phyloP scores from a whole-genome alignment of 2,113 vertebrate genomes.

The Cichladusa arquata region DNA sequence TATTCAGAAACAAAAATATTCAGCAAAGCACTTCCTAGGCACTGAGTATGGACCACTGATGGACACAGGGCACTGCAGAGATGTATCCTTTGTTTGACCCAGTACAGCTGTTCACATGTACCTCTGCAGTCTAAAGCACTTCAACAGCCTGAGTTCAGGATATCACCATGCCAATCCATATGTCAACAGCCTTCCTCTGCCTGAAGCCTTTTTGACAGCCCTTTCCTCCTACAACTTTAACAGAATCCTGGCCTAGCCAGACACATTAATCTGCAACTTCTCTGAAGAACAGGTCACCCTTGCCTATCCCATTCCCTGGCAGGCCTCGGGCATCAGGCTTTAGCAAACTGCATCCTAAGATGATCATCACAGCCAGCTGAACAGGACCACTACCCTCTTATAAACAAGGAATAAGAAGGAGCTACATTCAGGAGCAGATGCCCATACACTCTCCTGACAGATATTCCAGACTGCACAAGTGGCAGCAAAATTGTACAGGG shows the following conservation, averaged over 20 bases:
- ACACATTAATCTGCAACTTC: not conserved
- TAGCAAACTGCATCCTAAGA: fast-evolving
- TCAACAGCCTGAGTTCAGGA: not conserved
- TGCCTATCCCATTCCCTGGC: not conserved
- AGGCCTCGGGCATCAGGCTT: not conserved
- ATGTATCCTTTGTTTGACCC: not conserved
- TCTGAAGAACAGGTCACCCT: not conserved
- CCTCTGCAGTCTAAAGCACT: not conserved
- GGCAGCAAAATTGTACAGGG: not conserved
- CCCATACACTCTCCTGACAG: not conserved
- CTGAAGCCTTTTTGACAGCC: not conserved
- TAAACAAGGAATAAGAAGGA: not conserved
- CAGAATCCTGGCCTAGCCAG: not conserved
- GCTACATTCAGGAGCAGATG: not conserved
- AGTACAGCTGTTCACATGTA: not conserved
- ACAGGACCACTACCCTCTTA: not conserved
- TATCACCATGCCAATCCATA: not conserved
- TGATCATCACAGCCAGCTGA: not conserved
- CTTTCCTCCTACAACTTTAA: not conserved
- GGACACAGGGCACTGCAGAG: not conserved
- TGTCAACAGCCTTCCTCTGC: not conserved
- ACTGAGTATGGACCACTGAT: fast-evolving
- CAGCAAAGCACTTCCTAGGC: not conserved
- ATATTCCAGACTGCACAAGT: not conserved
- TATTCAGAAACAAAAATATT: not conserved